phyloP scores from a whole-genome alignment of 1,140 invertebrate species.

The Drepana arcuata region DNA sequence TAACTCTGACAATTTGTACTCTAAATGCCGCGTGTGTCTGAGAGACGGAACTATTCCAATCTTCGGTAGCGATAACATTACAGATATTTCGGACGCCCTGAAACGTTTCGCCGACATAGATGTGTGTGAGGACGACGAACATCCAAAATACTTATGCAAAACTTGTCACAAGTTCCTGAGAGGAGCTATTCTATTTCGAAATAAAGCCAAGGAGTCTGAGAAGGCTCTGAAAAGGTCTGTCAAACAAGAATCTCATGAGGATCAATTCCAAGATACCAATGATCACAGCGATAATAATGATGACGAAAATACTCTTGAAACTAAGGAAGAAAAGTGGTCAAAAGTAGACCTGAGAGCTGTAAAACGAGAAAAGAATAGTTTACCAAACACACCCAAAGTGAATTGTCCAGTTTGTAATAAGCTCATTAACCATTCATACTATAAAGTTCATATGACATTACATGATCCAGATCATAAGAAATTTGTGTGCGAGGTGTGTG shows the following conservation, averaged over 20 bases:
- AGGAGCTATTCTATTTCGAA: conserved; percentile 32
- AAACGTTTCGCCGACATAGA: conserved; percentile 23
- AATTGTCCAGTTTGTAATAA: conserved; percentile 51
- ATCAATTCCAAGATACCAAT: conserved; percentile 8
- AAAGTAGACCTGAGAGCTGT: conserved; percentile 2
- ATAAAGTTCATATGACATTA: conserved; percentile 51
- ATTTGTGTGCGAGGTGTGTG: conserved; percentile 58
- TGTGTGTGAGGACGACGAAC: conserved; percentile 25
- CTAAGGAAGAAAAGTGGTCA: conserved; percentile 7
- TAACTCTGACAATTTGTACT: conserved; percentile 1
- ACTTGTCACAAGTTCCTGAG: conserved; percentile 33
- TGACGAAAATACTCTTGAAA: no score
- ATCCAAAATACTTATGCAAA: conserved; percentile 33
- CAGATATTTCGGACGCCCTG: conserved; percentile 26
- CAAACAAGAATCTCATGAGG: conserved; percentile 19
- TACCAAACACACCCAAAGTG: conserved; percentile 30
- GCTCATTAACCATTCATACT: conserved; percentile 44
- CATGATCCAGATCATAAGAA: conserved; percentile 50
- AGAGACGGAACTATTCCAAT: conserved; percentile 25
- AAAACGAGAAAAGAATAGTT: conserved; percentile 19
- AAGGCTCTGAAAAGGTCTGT: conserved; percentile 18
- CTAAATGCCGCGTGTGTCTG: conserved; percentile 27
- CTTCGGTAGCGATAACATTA: conserved; percentile 14
- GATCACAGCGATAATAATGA: conserved; percentile 5
- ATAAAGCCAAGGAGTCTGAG: conserved; percentile 24